Base-by-base conservation (phyloP, 2,888 invertebrate species). In the Endomychus coccineus region DNA sequence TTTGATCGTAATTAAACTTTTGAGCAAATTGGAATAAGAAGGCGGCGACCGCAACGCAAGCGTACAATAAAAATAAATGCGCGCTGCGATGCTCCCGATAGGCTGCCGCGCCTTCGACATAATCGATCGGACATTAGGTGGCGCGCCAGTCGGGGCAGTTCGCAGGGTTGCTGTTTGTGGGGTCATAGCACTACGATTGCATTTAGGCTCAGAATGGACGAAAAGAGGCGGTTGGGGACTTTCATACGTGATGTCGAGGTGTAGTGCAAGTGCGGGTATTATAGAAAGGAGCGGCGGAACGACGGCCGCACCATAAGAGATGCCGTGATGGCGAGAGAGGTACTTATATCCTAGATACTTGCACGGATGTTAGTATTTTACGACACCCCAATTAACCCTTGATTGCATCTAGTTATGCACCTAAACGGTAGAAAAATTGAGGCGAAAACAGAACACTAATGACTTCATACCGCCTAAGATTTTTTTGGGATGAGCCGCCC, bases 271-370 rank as follows among this genome's bases (percentile, higher is more conserved):
- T 57, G 55, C 47, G 49, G 49, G 55, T 54, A 54, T 41, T 36
- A 42, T 45, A 48, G 49, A 49, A 48, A 46, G 51, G 53, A 50
- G 51, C 46, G 50, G 49, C 46, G 39, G 40, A 48, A 52, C 54
- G 52, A 51, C 56, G 57, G 64, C 66, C 71, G 71, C 73, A 70
- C 70, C 71, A 71, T 70, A 72, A 73, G 65, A 71, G 71, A 77
- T 77, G 77, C 76, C 76, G 77, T 77, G 74, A 77, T 77, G 77
- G 77, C 77, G 74, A 77, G 77, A 76, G 77, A 77, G 77, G 76
- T 77, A 75, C 51, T 27, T 16, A 14, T 14, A 19, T 22, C 11
- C 34, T 25, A 30, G 34, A 23, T 15, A 27, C 28, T 34, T n/a
- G 12, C 22, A 16, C 9, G 31, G 29, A 21, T n/a, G n/a, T n/a